A percentile compares a stretch with the other conserved stretches of the same genome.
These are phyloP conservation scores for Aphidius ervi DNA, from an alignment of 1,140 invertebrate species.

Conservation along the genomic window DNA sequence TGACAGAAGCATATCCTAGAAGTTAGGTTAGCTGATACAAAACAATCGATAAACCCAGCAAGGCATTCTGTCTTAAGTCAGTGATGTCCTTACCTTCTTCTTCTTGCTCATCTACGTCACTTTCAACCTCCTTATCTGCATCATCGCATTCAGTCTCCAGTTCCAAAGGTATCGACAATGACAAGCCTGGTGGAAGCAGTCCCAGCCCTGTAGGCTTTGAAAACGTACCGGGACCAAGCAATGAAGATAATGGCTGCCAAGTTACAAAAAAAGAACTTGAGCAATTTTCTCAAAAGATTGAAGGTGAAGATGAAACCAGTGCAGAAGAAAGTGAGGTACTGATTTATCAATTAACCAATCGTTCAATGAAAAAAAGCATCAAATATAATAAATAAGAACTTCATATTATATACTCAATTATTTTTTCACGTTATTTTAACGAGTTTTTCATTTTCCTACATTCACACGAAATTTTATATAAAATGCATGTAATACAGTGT, in stretches of 20 bases:
- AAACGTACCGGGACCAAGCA: constrained; percentile 40
- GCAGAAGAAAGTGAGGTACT: constrained; percentile 43
- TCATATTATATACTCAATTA: too few relatives aligned
- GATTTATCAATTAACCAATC: too few relatives aligned
- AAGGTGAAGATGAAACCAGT: constrained; percentile 32
- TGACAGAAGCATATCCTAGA: too few relatives aligned
- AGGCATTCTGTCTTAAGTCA: constrained; percentile 22
- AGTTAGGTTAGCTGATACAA: too few relatives aligned
- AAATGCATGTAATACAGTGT: neutral
- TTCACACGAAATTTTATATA: neutral
- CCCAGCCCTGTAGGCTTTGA: constrained; percentile 44
- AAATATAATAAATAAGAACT: too few relatives aligned
- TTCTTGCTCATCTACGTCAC: constrained; percentile 26
- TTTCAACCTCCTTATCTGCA: constrained; percentile 33
- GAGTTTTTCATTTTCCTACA: constrained; percentile 6
- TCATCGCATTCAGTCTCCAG: constrained; percentile 15
- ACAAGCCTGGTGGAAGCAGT: constrained; percentile 43
- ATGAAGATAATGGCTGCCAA: constrained; percentile 36
- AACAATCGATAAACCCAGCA: too few relatives aligned
- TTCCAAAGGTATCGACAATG: constrained; percentile 35
- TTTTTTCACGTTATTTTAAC: neutral
- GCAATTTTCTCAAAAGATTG: constrained; percentile 35
- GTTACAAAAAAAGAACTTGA: constrained; percentile 43
- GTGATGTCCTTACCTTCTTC: constrained; percentile 48
- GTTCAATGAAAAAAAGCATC: too few relatives aligned